Conservation (phyloP, 92 coral and sea anemone species). For the Ricordea florida region DNA sequence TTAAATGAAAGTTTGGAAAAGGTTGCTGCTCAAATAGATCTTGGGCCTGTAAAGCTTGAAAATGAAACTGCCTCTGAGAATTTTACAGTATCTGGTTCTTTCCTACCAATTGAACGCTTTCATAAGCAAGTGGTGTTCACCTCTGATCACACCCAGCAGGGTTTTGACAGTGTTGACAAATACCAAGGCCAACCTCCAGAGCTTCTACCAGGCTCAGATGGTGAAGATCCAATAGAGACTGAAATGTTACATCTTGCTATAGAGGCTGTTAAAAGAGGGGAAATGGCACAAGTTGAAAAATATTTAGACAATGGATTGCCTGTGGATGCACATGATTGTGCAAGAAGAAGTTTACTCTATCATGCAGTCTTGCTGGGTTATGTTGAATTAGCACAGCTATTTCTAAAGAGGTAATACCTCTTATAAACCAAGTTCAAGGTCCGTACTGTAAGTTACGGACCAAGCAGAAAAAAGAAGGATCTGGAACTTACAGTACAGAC, state of each 20-base stretch:
- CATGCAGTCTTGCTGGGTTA: constrained; percentile 88
- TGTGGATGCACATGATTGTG: constrained; percentile 79
- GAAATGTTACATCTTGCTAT: constrained; percentile 2
- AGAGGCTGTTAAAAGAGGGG: constrained; percentile 36
- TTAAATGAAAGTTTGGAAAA: neutral
- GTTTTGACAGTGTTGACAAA: neutral
- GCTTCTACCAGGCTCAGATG: neutral
- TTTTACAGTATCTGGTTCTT: neutral
- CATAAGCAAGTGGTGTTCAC: constrained; percentile 2
- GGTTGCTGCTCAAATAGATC: neutral
- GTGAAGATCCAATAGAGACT: neutral
- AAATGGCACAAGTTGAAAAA: constrained; percentile 61
- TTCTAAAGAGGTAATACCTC: constrained; percentile 72
- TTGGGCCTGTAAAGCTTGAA: neutral
- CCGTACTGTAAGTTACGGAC: no score
- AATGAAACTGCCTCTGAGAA: constrained; percentile 1
- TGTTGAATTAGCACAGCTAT: constrained; percentile 74
- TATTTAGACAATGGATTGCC: constrained; percentile 83
- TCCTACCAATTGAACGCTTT: constrained; percentile 20
- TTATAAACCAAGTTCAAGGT: neutral
- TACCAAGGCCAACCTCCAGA: constrained; percentile 17
- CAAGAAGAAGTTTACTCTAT: constrained; percentile 79
- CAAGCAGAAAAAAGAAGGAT: no score
- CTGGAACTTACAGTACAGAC: no score
- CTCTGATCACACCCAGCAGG: neutral